Evolutionary conservation across 1,140 invertebrate species (phyloP).

Genomic region (Proctacanthus coquilletti): DNA sequence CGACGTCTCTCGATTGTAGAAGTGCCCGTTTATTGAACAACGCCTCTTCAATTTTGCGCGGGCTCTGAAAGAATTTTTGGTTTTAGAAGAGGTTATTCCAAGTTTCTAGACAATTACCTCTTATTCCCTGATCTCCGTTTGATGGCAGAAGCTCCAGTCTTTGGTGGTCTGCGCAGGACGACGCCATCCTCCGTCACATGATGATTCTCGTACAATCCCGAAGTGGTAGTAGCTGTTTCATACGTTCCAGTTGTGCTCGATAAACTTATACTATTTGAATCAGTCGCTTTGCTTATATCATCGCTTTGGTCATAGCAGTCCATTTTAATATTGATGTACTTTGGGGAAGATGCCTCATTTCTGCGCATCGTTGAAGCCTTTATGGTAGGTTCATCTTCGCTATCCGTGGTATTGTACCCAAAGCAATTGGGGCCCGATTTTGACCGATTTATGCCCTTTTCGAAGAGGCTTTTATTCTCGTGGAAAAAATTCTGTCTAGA

Average conservation of each 20-base stretch:
- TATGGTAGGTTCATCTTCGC: slow-evolving; percentile 19
- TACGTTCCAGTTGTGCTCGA: slow-evolving; percentile 5
- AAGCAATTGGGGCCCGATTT: slow-evolving; percentile 54
- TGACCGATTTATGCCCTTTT: slow-evolving; percentile 41
- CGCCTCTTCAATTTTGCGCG: slow-evolving; percentile 53
- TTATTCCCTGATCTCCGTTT: slow-evolving; percentile 49
- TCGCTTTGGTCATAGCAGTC: slow-evolving; percentile 24
- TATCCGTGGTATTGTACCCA: slow-evolving; percentile 25
- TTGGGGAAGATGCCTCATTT: slow-evolving; percentile 19
- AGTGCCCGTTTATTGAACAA: slow-evolving; percentile 79
- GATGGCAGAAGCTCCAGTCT: slow-evolving; percentile 50
- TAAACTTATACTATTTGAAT: slow-evolving; percentile 6
- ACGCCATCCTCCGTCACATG: slow-evolving; percentile 26
- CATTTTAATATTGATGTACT: slow-evolving; percentile 27
- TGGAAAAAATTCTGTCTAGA: slow-evolving; percentile 11
- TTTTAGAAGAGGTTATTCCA: too few species aligned
- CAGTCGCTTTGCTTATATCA: slow-evolving; percentile 14
- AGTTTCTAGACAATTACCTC: slow-evolving; percentile 24
- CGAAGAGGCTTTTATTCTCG: slow-evolving; percentile 14
- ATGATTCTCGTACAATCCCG: slow-evolving; percentile 23
- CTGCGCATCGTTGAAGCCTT: slow-evolving; percentile 19
- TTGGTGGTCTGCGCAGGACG: slow-evolving; percentile 28
- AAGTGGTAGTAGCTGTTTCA: slow-evolving; percentile 6
- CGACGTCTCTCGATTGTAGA: slow-evolving; percentile 75
- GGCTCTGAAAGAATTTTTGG: slow-evolving; percentile 30